These are phyloP conservation scores for Tragelaphus strepsiceros DNA, from an alignment of 2,113 vertebrate genomes.

Conservation along the genomic window DNA sequence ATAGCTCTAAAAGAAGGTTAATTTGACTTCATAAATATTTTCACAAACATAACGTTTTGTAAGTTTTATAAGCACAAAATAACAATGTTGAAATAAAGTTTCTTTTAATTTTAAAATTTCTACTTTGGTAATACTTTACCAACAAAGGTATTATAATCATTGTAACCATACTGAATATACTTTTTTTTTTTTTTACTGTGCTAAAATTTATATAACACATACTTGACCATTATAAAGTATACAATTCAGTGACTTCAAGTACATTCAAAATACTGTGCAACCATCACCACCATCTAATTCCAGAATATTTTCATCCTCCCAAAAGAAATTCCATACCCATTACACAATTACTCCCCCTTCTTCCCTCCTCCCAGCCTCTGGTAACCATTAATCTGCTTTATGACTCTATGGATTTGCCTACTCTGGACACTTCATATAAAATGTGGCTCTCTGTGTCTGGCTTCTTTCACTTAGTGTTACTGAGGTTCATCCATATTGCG, in stretches of 20 bases:
- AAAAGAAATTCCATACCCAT: background rate
- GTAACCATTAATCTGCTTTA: background rate
- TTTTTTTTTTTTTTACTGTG: background rate
- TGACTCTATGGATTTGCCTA: background rate
- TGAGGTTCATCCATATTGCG: background rate
- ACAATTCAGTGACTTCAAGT: background rate
- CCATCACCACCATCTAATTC: background rate
- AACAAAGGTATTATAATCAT: background rate
- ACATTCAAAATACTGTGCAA: background rate
- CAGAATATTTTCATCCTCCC: background rate
- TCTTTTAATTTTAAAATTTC: background rate
- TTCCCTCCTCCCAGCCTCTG: background rate
- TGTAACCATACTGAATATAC: background rate
- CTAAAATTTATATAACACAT: background rate
- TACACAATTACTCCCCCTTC: background rate
- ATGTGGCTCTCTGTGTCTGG: background rate
- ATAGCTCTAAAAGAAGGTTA: background rate
- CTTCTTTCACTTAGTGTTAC: background rate
- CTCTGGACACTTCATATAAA: background rate
- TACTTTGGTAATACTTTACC: background rate
- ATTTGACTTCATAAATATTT: background rate
- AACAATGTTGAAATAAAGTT: background rate
- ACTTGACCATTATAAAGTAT: background rate
- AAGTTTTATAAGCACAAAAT: slow-evolving; percentile 17
- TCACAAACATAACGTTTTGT: background rate